A percentile compares a stretch with the other conserved stretches of the same genome.
Conservation (phyloP, 2,888 invertebrate genomes). For the Sepioteuthis lessoniana region DNA sequence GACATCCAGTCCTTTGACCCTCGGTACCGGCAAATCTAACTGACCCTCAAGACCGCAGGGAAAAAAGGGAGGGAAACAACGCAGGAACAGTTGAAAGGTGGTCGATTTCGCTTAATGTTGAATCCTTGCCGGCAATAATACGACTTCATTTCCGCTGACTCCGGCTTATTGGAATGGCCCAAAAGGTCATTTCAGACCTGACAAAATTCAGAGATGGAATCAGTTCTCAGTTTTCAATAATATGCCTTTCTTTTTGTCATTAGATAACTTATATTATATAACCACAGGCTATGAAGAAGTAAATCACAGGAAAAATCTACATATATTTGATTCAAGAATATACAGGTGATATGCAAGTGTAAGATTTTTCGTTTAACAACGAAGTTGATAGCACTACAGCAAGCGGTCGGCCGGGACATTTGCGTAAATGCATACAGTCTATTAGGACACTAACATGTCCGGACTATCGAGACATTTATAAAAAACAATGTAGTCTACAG, state of each 20-base stretch:
- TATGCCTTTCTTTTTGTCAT: neutral
- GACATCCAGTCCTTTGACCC: neutral
- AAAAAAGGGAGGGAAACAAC: neutral
- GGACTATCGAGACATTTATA: no score
- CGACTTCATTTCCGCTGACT: neutral
- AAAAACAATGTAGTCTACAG: no score
- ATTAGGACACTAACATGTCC: no score
- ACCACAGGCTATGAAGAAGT: neutral
- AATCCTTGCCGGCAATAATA: neutral
- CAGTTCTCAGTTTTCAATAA: neutral
- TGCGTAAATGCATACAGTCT: no score
- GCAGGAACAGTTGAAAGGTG: no score
- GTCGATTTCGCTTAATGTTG: neutral
- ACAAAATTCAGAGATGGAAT: neutral
- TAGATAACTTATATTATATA: neutral
- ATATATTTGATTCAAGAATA: no score
- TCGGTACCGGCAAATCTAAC: neutral
- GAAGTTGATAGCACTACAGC: no score
- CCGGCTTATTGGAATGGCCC: neutral
- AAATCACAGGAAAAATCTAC: no score
- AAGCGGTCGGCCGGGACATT: no score
- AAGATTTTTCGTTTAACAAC: no score
- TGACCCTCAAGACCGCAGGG: neutral
- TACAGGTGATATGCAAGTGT: no score
- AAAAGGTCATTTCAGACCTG: neutral